Base-by-base conservation (phyloP, 92 coral and sea anemone genomes). In the Heliopora coerulea region DNA sequence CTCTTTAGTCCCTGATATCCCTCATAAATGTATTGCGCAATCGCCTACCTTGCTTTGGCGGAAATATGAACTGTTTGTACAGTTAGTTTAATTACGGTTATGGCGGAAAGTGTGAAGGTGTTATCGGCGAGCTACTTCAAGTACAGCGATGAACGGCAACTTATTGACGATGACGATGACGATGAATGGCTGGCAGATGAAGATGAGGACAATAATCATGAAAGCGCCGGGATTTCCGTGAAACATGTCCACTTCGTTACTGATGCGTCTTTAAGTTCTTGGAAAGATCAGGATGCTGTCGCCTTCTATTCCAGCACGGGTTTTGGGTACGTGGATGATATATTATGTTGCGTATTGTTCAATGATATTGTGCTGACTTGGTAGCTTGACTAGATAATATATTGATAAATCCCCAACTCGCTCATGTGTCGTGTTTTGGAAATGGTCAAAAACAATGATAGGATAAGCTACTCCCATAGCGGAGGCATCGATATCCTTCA, bases 241-340 rank as follows among this genome's bases (percentile, higher is more conserved):
- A 90, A 82, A 68, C 96, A 90, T 56, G 87, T 95, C 42, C 83
- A 86, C 75, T 95, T 95, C 54, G 99, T 95, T 3, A 95, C 96
- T 8, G 99, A 95, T 54, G 86, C 99, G 12, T 75, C 85, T 30
- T 75, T 95, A 56, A 95, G 99, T 35, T 88, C 99, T 8, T 95
- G 99, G 99, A 95, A 90, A 54, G 96, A 91, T 54, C 85, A 88
- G 48, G 85, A 83, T 54, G 77, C 77, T 10, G 84, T 72, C 25
- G 88, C 78, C 10, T 83, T 75, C 62, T 86, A 86, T 54, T 42
- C 86, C 20, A 79, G 62, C 54, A 86, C 87, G 8, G 61, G 84
- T 58, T 46, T 95, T 8, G 95, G 99, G 99, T 90, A 84, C 3
- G n/a, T 21, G 9, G 28, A 42, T 29, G 19, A 61, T 18, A 11